Base-by-base conservation (phyloP, 2,113 vertebrate genomes). In the Pteronura brasiliensis region DNA sequence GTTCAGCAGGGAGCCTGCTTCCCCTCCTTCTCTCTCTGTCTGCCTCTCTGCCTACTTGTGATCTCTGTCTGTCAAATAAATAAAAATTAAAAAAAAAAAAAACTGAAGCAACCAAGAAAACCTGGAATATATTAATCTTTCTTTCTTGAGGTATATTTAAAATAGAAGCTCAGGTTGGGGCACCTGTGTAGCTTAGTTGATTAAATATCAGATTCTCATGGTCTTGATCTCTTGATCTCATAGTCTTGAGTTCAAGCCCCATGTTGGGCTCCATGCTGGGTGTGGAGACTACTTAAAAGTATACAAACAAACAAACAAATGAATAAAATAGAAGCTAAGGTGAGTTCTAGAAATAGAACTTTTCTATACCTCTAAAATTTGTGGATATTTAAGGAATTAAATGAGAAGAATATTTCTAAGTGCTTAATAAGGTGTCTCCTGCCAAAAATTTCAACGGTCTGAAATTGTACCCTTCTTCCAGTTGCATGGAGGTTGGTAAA, bases 311-410 rank as follows among this genome's bases (percentile, higher is more conserved):
- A 67, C 5, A 34, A 67, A 67, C 4, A 67, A 18, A 67, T 18
- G 8, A 18, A 67, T 67, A 65, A 31, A 83, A 85, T 18, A 89
- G 34, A 47, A 90, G 7, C 23, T 92, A 90, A 94, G 3, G 34
- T 83, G 21, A 71, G 2, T 39, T 90, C 63, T 65, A 9, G 11
- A 92, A 85, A 88, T n/a, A 72, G 6, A 90, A 84, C 2, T 39
- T 76, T 76, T 71, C 13, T 80, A 4, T 3, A 87, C 3, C 23
- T 55, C 15, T 91, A 82, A 93, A 61, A 80, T 83, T 31, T 67
- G 61, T 83, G 47, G 13, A n/a, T 76, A 88, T 74, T 92, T 87
- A 90, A 20, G 83, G 9, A 92, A 4, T 71, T 82, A 95, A 97
- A 69, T 65, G 27, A 80, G 7, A 88, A 88, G 6, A 39, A 72